phyloP scores from a whole-genome alignment of 2,113 vertebrate species.

The rat (Rattus norvegicus) region GRCr8 NC_086029.1:71822501-71823000 shows the following conservation, averaged over 20 bases:
- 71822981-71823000: neutral
- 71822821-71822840: neutral
- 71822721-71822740: neutral
- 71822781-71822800: neutral
- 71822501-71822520: neutral
- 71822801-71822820: neutral
- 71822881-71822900: neutral
- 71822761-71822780: neutral
- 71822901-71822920: neutral
- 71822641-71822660: neutral
- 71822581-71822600: neutral
- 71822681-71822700: neutral
- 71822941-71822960: neutral
- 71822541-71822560: neutral
- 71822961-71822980: neutral
- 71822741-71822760: neutral
- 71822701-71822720: neutral
- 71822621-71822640: neutral
- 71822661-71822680: neutral
- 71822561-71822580: constrained; percentile 8
- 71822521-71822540: neutral
- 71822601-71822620: neutral
- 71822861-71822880: neutral
- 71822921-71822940: neutral
- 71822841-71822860: neutral